These are phyloP conservation scores for Pheosia gnoma DNA, from an alignment of 2,888 invertebrate genomes.

Conservation along the genomic window DNA sequence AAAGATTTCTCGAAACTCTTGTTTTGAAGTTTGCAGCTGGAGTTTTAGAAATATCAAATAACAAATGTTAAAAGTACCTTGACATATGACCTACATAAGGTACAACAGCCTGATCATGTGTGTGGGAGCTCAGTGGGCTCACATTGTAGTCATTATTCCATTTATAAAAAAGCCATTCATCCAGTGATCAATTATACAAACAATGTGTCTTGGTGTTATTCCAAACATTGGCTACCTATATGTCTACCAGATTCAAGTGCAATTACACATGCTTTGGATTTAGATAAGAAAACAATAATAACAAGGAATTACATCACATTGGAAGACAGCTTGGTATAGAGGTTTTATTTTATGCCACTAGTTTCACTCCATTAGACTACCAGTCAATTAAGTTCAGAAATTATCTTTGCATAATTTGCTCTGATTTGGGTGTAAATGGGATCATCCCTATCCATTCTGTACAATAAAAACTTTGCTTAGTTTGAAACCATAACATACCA, in stretches of 20 bases:
- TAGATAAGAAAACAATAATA: background rate
- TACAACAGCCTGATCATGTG: slow-evolving; percentile 33
- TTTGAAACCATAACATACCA: too few species aligned
- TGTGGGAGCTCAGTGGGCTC: slow-evolving; percentile 32
- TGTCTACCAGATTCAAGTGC: background rate
- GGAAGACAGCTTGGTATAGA: too few species aligned
- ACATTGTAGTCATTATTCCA: slow-evolving; percentile 7
- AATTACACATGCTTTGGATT: background rate
- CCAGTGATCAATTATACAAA: background rate
- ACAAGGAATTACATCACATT: too few species aligned
- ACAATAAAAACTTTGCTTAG: too few species aligned
- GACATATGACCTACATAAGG: slow-evolving; percentile 71
- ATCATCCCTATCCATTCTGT: too few species aligned
- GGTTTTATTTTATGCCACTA: too few species aligned
- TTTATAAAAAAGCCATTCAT: background rate
- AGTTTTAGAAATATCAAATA: background rate
- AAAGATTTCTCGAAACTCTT: background rate
- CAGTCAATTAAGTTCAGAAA: too few species aligned
- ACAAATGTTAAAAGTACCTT: slow-evolving; percentile 39
- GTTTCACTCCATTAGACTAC: too few species aligned
- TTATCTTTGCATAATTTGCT: too few species aligned
- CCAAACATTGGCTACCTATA: background rate
- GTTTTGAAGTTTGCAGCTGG: background rate
- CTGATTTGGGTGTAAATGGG: too few species aligned
- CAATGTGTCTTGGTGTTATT: slow-evolving; percentile 5